Evolutionary conservation across 2,797 vertebrate genomes (phyloP).

Genomic region (Megalops cyprinoides): DNA sequence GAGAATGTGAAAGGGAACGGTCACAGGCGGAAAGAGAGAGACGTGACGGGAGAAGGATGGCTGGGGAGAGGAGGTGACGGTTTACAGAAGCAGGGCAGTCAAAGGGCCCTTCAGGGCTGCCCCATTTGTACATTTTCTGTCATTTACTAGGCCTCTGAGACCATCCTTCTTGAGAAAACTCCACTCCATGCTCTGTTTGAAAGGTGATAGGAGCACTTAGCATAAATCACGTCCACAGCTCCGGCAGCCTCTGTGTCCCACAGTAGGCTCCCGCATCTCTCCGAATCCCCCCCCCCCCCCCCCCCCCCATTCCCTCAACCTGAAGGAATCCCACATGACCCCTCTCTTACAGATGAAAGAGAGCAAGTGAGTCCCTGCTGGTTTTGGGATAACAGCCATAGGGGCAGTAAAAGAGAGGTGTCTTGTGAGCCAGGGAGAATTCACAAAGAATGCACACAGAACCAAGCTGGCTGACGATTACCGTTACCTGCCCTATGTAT

Average conservation of each 20-base stretch:
- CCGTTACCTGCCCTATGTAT: background rate
- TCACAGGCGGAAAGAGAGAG: slow-evolving; percentile 3
- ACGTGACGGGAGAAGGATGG: background rate
- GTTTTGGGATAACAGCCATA: background rate
- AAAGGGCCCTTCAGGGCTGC: background rate
- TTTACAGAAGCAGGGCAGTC: slow-evolving; percentile 68
- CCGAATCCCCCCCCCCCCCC: background rate
- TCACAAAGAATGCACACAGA: background rate
- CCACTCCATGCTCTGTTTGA: slow-evolving; percentile 7
- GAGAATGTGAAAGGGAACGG: background rate
- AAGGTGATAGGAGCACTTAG: slow-evolving; percentile 20
- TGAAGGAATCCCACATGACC: background rate
- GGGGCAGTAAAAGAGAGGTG: background rate
- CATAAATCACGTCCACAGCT: slow-evolving; percentile 27
- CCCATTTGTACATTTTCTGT: slow-evolving; percentile 1
- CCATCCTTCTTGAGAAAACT: slow-evolving; percentile 20
- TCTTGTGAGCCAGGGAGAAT: background rate
- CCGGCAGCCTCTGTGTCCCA: background rate
- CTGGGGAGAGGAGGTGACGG: slow-evolving; percentile 42
- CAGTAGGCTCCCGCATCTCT: background rate
- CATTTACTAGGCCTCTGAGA: slow-evolving; percentile 26
- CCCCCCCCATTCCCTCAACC: background rate
- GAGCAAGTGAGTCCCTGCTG: background rate
- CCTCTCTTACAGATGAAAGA: background rate
- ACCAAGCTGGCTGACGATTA: background rate